Base-by-base conservation (phyloP, 2,888 invertebrate genomes). In the Drosophila fulvimacula region DNA sequence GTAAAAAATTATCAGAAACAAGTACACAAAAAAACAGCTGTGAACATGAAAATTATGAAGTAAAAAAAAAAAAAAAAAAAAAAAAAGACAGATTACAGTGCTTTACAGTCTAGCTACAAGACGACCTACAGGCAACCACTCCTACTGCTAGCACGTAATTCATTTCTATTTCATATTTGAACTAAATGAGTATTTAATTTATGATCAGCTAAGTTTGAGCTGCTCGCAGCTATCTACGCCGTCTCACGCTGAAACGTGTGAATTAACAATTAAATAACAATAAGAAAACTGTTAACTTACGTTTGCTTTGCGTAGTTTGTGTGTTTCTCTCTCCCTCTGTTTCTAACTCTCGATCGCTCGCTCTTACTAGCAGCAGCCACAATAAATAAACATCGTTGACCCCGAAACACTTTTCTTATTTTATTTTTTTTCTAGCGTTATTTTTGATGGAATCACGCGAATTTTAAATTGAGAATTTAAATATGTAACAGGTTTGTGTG, bases 401-500 rank as follows among this genome's bases (percentile, higher is more conserved):
- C 81, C 79, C 81, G 79, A 68, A 72, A 76, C 76, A 79, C 69
- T 76, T 65, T 56, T 39, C 61, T 51, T 52, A 51, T 61, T 51
- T 51, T 36, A 44, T n/a, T 42, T 52, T 49, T 53, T 58, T 81
- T 34, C 17, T 13, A 6, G 17, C 13, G 21, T 4, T 32, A 39
- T 68, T 49, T 44, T 48, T n/a, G 21, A 60, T 69, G 38, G 60
- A 58, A 63, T 63, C 56, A 66, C 61, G 52, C 55, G 60, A 55
- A 56, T 60, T 60, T 21, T 72, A 36, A 41, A 62, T 62, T 74
- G 32, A 1, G 42, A 69, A 48, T 70, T 57, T 32, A 63, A 68
- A 76, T 57, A 53, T 53, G 46, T 65, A 76, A 71, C 71, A 42
- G 71, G 72, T 73, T 62, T 71, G 58, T 71, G 30, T 17, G 11